Evolutionary conservation across 2,797 vertebrate genomes (phyloP).

Genomic region (Bradypus variegatus): DNA sequence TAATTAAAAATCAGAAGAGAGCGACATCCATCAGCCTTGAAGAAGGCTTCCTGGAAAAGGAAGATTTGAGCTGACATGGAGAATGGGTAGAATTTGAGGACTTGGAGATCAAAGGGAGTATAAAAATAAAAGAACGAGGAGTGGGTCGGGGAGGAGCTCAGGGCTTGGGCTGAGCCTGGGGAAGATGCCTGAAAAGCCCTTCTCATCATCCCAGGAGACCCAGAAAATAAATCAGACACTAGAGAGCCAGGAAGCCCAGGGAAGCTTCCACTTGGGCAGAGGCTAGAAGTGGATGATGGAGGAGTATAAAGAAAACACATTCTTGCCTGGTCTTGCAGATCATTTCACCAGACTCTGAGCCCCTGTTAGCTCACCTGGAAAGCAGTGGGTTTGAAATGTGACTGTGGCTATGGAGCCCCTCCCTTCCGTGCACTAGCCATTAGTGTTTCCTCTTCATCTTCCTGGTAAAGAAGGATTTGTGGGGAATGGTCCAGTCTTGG

Average conservation of each 20-base stretch:
- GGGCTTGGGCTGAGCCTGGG: neutral
- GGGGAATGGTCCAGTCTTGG: neutral
- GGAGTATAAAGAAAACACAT: neutral
- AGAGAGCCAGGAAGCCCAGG: neutral
- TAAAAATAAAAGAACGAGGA: neutral
- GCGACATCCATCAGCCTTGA: neutral
- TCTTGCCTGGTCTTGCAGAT: neutral
- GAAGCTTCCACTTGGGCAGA: neutral
- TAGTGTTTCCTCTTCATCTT: neutral
- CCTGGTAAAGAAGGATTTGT: neutral
- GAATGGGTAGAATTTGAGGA: neutral
- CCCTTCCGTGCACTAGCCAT: accelerated
- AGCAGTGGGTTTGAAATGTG: neutral
- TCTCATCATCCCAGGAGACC: neutral
- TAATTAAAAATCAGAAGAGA: neutral
- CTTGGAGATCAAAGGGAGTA: neutral
- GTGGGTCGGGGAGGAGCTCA: neutral
- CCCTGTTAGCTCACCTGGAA: neutral
- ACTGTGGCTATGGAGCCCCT: no score
- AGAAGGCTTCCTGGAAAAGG: neutral
- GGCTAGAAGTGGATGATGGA: neutral
- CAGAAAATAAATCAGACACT: neutral
- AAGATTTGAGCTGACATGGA: neutral
- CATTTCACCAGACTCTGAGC: neutral
- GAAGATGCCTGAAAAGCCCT: neutral